Conservation (phyloP, 2,888 invertebrate species). For the Ptychoptera albimana region DNA sequence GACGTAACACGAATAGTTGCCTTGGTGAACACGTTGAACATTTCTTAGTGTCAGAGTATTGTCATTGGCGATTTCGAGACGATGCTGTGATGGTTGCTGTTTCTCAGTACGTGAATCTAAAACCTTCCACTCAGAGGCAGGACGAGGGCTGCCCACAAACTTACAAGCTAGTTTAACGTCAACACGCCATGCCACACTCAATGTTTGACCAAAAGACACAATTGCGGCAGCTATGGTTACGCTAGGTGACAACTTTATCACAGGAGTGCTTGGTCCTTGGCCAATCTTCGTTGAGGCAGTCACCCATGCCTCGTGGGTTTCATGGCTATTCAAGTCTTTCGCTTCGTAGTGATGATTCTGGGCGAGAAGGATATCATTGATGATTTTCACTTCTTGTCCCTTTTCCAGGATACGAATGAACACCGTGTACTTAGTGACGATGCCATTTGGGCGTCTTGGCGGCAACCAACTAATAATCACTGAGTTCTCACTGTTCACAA, state of each 20-base stretch:
- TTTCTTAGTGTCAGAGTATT: slow-evolving; percentile 34
- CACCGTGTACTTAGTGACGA: slow-evolving; percentile 43
- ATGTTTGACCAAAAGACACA: slow-evolving; percentile 37
- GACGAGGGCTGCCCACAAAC: slow-evolving; percentile 36
- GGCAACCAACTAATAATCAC: slow-evolving; percentile 48
- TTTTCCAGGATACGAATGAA: slow-evolving; percentile 38
- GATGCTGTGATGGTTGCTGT: slow-evolving; percentile 21
- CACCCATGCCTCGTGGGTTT: slow-evolving; percentile 44
- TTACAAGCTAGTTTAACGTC: slow-evolving; percentile 36
- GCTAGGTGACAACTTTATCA: slow-evolving; percentile 34
- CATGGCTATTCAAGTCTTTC: slow-evolving; percentile 34
- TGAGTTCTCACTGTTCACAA: slow-evolving; percentile 38
- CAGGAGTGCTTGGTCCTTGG: slow-evolving; percentile 40
- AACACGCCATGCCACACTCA: slow-evolving; percentile 36
- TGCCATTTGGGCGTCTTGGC: slow-evolving; percentile 44
- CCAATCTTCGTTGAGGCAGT: slow-evolving; percentile 44
- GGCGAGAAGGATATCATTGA: slow-evolving; percentile 31
- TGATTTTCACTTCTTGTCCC: slow-evolving; percentile 35
- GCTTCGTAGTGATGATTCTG: slow-evolving; percentile 36
- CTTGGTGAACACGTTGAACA: slow-evolving; percentile 35
- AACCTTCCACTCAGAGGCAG: slow-evolving; percentile 35
- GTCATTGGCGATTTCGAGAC: slow-evolving; percentile 31
- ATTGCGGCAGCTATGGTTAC: slow-evolving; percentile 36
- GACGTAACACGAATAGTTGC: slow-evolving; percentile 38
- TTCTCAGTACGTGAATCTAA: slow-evolving; percentile 26